Evolutionary conservation across 2,113 vertebrate genomes (phyloP).

Genomic region (Gnathonemus longibarbis): DNA sequence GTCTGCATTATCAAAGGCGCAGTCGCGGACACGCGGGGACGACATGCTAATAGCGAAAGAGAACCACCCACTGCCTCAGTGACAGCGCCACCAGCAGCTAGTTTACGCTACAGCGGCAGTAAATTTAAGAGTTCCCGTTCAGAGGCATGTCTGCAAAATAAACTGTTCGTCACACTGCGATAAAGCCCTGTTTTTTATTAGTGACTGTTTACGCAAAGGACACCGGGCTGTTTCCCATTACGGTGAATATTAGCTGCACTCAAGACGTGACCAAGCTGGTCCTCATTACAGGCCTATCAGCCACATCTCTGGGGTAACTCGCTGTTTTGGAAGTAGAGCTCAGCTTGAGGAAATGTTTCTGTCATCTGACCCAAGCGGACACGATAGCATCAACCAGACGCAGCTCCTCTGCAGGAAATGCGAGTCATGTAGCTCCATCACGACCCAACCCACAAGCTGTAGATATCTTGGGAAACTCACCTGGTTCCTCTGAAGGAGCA

Average conservation of each 20-base stretch:
- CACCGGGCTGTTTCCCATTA: constrained; percentile 1
- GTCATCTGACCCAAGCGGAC: background rate
- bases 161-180: background rate
- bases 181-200: background rate
- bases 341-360: background rate
- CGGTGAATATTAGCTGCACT: background rate
- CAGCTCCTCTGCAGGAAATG: background rate
- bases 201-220: background rate
- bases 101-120: background rate
- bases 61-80: background rate
- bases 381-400: constrained; percentile 3
- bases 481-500: background rate
- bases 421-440: background rate
- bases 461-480: background rate
- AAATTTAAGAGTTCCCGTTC: background rate
- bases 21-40: background rate
- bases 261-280: background rate
- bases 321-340: background rate
- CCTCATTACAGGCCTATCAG: background rate
- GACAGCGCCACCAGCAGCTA: background rate
- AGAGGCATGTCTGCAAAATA: background rate
- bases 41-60: background rate
- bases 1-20: background rate
- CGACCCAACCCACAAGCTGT: background rate
- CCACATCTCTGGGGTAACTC: background rate